phyloP scores from a whole-genome alignment of 2,888 invertebrate species.

The Melinopterus prodromus region DNA sequence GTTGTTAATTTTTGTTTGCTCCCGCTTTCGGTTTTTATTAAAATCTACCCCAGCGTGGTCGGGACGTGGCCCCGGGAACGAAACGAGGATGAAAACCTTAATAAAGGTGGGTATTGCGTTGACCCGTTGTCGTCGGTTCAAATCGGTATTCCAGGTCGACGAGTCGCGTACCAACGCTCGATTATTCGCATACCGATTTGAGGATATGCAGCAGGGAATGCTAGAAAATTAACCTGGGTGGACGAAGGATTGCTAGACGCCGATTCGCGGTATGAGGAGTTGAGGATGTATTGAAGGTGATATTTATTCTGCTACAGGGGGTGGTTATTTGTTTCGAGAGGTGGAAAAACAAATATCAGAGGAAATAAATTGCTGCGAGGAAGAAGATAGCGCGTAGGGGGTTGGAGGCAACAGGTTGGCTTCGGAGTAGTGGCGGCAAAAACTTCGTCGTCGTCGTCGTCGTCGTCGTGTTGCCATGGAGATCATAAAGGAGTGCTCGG shows the following conservation, averaged over 20 bases:
- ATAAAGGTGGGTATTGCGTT: neutral
- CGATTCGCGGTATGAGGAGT: no score
- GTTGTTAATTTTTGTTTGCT: neutral
- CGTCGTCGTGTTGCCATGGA: slow-evolving; percentile 34
- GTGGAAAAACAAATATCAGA: slow-evolving; percentile 16
- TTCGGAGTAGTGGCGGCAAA: slow-evolving; percentile 33
- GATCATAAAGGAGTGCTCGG: slow-evolving; percentile 40
- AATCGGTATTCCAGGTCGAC: neutral
- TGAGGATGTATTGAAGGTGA: no score
- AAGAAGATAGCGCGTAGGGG: slow-evolving; percentile 28
- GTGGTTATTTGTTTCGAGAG: neutral
- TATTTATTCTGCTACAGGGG: no score
- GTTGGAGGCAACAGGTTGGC: slow-evolving; percentile 45
- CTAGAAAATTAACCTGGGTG: no score
- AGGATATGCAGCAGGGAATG: no score
- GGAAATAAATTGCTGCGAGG: slow-evolving; percentile 16
- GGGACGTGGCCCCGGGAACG: neutral
- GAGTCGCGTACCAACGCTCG: no score
- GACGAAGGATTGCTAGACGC: no score
- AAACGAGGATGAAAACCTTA: neutral
- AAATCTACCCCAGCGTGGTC: neutral
- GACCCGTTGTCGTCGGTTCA: neutral
- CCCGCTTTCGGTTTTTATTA: neutral
- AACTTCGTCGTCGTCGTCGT: slow-evolving; percentile 26
- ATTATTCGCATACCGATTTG: no score